These are phyloP conservation scores for Wiebesia pumilae DNA, from an alignment of 1,140 invertebrate species.

Conservation along the genomic window DNA sequence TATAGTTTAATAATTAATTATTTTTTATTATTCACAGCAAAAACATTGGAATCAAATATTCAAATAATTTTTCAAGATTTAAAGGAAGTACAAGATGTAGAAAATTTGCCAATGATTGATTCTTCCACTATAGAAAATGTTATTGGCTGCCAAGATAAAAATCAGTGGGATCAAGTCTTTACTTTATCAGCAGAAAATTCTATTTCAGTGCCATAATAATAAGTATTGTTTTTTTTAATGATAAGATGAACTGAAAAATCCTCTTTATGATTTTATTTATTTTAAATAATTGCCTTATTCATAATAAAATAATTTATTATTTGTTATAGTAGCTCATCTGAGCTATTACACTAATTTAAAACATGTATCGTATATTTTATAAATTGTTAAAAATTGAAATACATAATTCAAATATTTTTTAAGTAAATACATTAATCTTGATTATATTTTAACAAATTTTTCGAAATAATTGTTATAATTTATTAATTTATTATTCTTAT, in stretches of 20 bases:
- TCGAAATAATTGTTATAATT: neutral
- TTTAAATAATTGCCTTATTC: neutral
- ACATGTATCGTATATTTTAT: constrained; percentile 9
- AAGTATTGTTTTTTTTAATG: neutral
- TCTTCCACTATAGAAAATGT: constrained; percentile 2
- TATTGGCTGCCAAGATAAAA: constrained; percentile 28
- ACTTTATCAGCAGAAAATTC: constrained; percentile 19
- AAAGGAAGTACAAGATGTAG: constrained; percentile 8
- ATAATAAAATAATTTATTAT: neutral
- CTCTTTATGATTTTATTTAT: neutral
- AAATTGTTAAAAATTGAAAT: neutral
- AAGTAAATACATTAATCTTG: neutral
- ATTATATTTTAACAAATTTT: neutral
- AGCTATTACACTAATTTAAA: neutral
- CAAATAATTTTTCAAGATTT: constrained; percentile 50
- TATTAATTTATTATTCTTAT: neutral
- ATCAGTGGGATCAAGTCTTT: constrained; percentile 26
- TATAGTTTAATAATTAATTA: neutral
- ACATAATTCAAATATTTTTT: neutral
- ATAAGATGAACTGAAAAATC: neutral
- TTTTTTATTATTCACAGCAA: constrained; percentile 12
- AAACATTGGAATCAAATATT: constrained; percentile 39
- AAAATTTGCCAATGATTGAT: constrained; percentile 35
- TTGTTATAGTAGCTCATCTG: neutral
- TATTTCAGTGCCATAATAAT: constrained; percentile 17